Percentiles rank a stretch among this genome's conserved stretches.
Evolutionary conservation across 2,888 invertebrate genomes (phyloP).

Genomic region (Agrilus cyanescens): DNA sequence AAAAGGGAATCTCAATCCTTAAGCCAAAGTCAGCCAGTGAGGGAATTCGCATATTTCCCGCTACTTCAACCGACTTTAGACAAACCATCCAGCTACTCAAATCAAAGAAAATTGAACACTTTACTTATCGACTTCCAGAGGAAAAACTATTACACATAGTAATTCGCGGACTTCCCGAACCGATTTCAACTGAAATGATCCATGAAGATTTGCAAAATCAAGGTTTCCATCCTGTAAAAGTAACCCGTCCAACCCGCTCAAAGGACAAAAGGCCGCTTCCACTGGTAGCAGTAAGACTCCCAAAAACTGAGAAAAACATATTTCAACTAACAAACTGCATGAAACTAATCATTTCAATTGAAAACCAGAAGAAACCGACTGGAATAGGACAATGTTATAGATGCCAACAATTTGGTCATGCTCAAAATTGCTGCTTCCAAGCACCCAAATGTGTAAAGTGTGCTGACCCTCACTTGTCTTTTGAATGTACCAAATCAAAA

Average conservation of each 20-base stretch:
- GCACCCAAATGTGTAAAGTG: slow-evolving; percentile 34
- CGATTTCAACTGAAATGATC: background rate
- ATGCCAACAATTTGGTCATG: slow-evolving; percentile 38
- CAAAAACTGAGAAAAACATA: background rate
- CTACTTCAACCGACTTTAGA: too few species aligned
- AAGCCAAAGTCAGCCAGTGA: too few species aligned
- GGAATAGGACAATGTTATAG: slow-evolving; percentile 33
- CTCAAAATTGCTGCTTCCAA: slow-evolving; percentile 33
- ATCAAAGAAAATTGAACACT: too few species aligned
- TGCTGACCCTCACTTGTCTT: slow-evolving; percentile 30
- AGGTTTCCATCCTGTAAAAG: background rate
- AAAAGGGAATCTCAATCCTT: too few species aligned
- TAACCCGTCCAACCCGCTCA: background rate
- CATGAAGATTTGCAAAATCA: background rate
- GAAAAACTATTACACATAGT: background rate
- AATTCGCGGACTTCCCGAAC: slow-evolving; percentile 1
- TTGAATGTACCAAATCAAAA: slow-evolving; percentile 25
- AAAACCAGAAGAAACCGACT: slow-evolving; percentile 3
- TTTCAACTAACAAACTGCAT: background rate
- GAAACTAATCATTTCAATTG: background rate
- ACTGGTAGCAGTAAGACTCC: background rate
- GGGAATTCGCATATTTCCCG: too few species aligned
- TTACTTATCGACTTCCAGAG: background rate
- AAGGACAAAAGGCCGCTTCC: background rate
- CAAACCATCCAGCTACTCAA: too few species aligned